Base-by-base conservation (phyloP, 2,888 invertebrate genomes). In the Drosophila atroscutellata region DNA sequence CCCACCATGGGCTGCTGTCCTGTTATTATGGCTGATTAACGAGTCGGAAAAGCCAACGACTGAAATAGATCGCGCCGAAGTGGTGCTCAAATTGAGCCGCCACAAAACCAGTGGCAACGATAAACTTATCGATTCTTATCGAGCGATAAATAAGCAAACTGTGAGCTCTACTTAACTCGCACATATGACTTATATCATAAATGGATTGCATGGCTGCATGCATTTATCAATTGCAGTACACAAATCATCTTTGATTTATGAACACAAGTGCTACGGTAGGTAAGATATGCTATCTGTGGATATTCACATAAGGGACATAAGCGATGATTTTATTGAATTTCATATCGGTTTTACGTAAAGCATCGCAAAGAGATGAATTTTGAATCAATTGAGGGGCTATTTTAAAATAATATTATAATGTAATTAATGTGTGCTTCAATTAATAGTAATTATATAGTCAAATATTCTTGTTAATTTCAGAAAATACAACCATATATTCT, bases 1-100 rank as follows among this genome's bases (percentile, higher is more conserved):
- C 6, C 34, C 39, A 42, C 20, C 49, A 73, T 34, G 63, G 28
- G 49, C 60, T 68, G 64, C 34, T 30, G 34, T 50, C 42, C 59
- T 32, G 56, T 51, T 66, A 76, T 72, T 76, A 58, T 57, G 34
- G 30, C 60, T 68, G 77, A 77, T 76, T 77, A 73, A 65, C 73
- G 68, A 51, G 54, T 58, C 52, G 77, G 64, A 77, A 76, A 72
- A 59, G 66, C 66, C 56, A 67, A 62, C 45, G 63, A 45, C 57
- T 72, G 55, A 77, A 77, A 63, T 63, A 71, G 72, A 70, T 70
- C 47, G 34, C n/a, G 39, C 34, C 24, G 20, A 56, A 61, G 59
- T 30, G 42, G 11, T 24, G 49, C 54, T 42, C 37, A 36, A 55
- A 51, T 26, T 67, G 52, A 30, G 54, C 11, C 11, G 26, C n/a